phyloP scores from a whole-genome alignment of 1,140 invertebrate species.

The Drosophila fuyamai region DNA sequence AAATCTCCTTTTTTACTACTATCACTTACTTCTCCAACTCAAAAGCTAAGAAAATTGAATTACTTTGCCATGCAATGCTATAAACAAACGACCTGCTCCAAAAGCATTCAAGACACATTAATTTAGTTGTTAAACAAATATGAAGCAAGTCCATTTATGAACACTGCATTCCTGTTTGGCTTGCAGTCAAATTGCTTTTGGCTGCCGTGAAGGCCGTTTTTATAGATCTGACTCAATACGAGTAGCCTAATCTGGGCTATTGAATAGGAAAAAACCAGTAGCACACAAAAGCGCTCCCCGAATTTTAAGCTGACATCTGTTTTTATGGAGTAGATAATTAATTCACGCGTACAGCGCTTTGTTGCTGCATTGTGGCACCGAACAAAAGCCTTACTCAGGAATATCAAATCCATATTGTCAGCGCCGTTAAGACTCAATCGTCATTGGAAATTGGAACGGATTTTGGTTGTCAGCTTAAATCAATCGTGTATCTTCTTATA shows the following conservation, averaged over 20 bases:
- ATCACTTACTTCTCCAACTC: neutral
- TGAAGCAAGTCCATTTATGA: neutral
- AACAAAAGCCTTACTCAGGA: constrained; percentile 31
- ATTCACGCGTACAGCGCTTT: constrained; percentile 69
- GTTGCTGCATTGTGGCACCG: constrained; percentile 44
- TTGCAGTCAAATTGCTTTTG: constrained; percentile 19
- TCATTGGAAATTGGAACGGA: constrained; percentile 84
- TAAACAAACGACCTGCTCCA: constrained; percentile 9
- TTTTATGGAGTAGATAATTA: constrained; percentile 79
- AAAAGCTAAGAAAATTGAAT: neutral
- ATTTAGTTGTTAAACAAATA: constrained; percentile 17
- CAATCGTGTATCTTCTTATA: constrained; percentile 62
- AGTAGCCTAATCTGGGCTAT: constrained; percentile 63
- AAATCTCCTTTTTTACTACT: neutral
- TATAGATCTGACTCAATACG: constrained; percentile 35
- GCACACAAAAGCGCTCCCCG: constrained; percentile 45
- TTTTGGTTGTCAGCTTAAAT: constrained; percentile 72
- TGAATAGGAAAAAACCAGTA: constrained; percentile 63
- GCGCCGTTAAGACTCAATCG: constrained; percentile 75
- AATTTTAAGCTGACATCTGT: constrained; percentile 74
- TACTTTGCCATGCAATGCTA: neutral
- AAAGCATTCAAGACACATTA: neutral
- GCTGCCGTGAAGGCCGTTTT: constrained; percentile 26
- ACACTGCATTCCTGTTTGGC: constrained; percentile 18
- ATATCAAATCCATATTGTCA: constrained; percentile 62